Conservation (phyloP, 1,140 invertebrate genomes). For the Papilio polyxenes region DNA sequence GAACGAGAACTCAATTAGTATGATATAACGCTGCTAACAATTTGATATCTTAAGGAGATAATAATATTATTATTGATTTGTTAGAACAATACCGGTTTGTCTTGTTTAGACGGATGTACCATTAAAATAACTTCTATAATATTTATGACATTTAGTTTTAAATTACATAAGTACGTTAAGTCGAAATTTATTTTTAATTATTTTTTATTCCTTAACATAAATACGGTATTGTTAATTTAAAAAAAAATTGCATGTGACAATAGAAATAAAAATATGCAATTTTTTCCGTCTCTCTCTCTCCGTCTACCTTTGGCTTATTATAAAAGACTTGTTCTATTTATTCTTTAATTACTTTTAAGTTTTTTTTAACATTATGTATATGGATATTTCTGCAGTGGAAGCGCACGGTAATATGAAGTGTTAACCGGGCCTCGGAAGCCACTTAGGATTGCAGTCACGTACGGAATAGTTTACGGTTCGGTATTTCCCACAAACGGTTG, state of each 20-base stretch:
- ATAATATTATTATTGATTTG: not conserved
- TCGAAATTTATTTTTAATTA: not conserved
- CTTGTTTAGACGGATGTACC: not conserved
- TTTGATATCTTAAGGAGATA: conserved; percentile 9
- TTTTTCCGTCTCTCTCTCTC: too few relatives aligned
- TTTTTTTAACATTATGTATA: not conserved
- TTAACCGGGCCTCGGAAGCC: conserved; percentile 38
- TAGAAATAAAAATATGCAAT: too few relatives aligned
- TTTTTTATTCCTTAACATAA: not conserved
- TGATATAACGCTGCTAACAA: conserved; percentile 25
- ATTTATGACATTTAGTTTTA: not conserved
- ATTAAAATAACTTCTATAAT: not conserved
- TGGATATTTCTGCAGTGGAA: not conserved
- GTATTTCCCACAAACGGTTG: conserved; percentile 59
- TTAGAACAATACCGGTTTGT: conserved; percentile 1
- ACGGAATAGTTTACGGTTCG: conserved; percentile 45
- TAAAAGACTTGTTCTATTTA: too few relatives aligned
- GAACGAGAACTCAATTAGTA: conserved; percentile 38
- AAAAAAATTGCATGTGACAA: not conserved
- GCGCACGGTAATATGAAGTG: conserved; percentile 20
- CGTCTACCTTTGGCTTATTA: too few relatives aligned
- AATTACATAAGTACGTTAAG: not conserved
- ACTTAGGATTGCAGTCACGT: conserved; percentile 61
- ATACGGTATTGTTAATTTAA: not conserved
- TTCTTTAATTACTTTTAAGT: too few relatives aligned